These are phyloP conservation scores for Epinephelus malabaricus DNA, from an alignment of 2,797 vertebrate genomes.

Conservation along the genomic window DNA sequence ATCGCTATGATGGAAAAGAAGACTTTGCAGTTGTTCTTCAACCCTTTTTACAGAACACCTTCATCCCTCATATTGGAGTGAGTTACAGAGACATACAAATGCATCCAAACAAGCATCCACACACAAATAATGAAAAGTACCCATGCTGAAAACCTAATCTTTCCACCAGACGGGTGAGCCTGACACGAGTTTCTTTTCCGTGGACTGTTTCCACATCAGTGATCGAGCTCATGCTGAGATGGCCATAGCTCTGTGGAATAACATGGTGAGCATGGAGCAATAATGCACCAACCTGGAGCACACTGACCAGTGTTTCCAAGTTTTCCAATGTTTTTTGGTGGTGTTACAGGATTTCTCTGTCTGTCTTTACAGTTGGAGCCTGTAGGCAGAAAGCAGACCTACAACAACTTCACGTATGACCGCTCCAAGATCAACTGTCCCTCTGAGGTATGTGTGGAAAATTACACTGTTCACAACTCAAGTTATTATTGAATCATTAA, in stretches of 20 bases:
- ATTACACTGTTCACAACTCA: neutral
- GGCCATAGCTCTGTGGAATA: conserved; percentile 94
- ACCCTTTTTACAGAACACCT: conserved; percentile 87
- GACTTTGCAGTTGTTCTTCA: conserved; percentile 91
- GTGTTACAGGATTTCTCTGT: conserved; percentile 22
- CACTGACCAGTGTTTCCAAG: neutral
- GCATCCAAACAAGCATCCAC: neutral
- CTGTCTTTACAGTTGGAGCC: conserved; percentile 89
- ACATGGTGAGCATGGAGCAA: conserved; percentile 87
- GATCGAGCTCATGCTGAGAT: conserved; percentile 90
- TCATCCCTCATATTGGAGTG: conserved; percentile 86
- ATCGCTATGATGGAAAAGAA: conserved; percentile 84
- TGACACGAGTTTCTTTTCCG: conserved; percentile 90
- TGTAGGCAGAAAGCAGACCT: conserved; percentile 88
- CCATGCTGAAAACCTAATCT: conserved; percentile 5
- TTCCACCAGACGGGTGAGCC: conserved; percentile 79
- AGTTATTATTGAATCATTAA: neutral
- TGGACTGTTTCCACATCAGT: conserved; percentile 92
- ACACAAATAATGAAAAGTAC: neutral
- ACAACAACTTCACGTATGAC: conserved; percentile 91
- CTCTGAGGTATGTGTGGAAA: conserved; percentile 74
- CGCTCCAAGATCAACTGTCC: conserved; percentile 92
- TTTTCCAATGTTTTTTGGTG: neutral
- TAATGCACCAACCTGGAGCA: conserved; percentile 3
- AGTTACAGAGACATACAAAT: conserved; percentile 62